Conservation (phyloP, 1,140 invertebrate species). For the Nasonia longicornis region DNA sequence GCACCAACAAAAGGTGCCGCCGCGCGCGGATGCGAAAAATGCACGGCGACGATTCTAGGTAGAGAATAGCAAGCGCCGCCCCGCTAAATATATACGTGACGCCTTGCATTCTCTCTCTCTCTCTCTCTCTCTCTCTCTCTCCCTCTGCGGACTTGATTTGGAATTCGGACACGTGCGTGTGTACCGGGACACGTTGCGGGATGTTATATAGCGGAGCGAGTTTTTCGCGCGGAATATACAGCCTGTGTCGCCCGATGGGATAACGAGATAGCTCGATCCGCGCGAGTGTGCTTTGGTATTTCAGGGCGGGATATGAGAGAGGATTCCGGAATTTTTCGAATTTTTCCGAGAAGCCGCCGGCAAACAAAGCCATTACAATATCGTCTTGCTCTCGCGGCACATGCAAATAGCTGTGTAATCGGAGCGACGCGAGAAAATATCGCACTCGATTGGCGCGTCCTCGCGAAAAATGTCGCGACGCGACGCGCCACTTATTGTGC, state of each 20-base stretch:
- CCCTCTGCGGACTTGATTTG: background rate
- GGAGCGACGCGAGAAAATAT: conserved; percentile 10
- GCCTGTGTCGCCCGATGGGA: no score
- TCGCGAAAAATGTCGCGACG: conserved; percentile 30
- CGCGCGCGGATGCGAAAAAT: background rate
- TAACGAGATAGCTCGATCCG: no score
- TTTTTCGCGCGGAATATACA: no score
- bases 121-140: background rate
- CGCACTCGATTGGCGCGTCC: conserved; percentile 12
- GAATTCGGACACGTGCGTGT: conserved; percentile 11
- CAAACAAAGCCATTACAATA: no score
- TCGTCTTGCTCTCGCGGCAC: no score
- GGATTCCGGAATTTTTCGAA: no score
- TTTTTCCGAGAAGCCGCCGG: no score
- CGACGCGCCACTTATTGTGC: conserved; percentile 27
- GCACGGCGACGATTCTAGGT: background rate
- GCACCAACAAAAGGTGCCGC: background rate
- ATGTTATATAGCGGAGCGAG: no score
- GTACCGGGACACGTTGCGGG: no score
- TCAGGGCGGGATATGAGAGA: no score
- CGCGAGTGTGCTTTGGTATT: no score
- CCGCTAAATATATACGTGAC: conserved; percentile 30
- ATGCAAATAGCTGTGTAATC: background rate
- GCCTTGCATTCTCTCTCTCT: no score
- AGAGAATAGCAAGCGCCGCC: background rate